Conservation (phyloP, 2,113 vertebrate genomes). For the Actenoides hombroni region DNA sequence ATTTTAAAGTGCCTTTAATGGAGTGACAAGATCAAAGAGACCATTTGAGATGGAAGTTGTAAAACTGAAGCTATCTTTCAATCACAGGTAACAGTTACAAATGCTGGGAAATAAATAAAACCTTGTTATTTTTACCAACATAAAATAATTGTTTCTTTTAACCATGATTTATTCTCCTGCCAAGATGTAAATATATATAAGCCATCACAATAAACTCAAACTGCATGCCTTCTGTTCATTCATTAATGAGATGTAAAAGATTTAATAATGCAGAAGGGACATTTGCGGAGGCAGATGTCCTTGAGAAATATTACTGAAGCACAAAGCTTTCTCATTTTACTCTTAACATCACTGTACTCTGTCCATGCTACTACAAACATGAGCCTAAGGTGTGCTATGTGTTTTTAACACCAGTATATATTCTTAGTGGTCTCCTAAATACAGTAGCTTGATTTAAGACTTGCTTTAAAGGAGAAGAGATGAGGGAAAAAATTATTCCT, state of each 20-base stretch:
- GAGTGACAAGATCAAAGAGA: background rate
- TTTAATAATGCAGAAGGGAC: background rate
- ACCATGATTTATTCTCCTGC: background rate
- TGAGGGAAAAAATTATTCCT: background rate
- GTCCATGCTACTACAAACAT: background rate
- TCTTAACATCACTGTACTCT: rapidly evolving
- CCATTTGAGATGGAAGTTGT: background rate
- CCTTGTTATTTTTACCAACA: background rate
- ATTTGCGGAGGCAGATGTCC: background rate
- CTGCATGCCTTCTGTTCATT: background rate
- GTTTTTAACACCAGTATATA: background rate
- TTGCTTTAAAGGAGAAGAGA: background rate
- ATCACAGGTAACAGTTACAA: background rate
- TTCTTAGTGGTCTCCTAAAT: background rate
- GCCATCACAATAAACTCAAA: background rate
- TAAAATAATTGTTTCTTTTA: background rate
- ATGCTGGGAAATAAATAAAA: background rate
- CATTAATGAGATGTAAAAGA: background rate
- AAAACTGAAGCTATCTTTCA: background rate
- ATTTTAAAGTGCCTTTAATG: background rate
- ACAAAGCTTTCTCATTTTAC: background rate
- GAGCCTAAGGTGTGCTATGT: background rate
- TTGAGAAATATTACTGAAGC: background rate
- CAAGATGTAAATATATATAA: background rate
- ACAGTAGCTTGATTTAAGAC: background rate